A percentile compares a stretch with the other conserved stretches of the same genome.
phyloP scores from a whole-genome alignment of 37 sponge, comb jelly and placozoan genomes.

The Amphimedon queenslandica region DNA sequence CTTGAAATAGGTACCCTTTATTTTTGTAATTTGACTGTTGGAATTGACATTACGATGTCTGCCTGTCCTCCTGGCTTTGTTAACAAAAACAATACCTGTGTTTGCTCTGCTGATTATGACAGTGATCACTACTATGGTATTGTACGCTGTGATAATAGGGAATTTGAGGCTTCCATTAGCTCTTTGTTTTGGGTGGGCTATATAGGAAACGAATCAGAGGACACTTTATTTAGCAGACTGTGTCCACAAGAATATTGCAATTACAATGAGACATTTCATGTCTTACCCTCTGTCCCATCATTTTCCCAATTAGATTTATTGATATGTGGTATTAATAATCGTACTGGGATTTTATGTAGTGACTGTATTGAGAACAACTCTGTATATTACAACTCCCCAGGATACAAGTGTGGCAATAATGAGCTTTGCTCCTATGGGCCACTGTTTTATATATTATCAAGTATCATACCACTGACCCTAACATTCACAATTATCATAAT shows the following conservation, averaged over 20 bases:
- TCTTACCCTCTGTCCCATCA: not conserved
- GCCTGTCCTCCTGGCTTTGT: conserved; percentile 32
- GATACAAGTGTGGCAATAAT: not conserved
- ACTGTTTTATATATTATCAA: not conserved
- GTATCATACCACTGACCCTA: not conserved
- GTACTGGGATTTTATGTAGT: not conserved
- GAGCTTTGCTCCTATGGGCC: not conserved
- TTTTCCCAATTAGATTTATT: not conserved
- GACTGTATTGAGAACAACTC: not conserved
- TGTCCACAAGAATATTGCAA: not conserved
- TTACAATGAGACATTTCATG: not conserved
- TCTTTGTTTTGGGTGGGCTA: conserved; percentile 44
- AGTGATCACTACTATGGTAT: conserved; percentile 6
- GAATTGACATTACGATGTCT: not conserved
- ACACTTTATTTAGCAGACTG: not conserved
- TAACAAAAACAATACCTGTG: not conserved
- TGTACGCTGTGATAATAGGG: not conserved
- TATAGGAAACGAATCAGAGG: not conserved
- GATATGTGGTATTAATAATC: conserved; percentile 20
- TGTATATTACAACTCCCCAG: not conserved
- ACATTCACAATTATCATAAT: not conserved
- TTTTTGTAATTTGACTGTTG: not conserved
- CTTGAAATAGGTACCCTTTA: not conserved
- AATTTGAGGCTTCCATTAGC: not conserved
- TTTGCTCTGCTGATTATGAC: conserved; percentile 13